A percentile compares a stretch with the other conserved stretches of the same genome.
These are phyloP conservation scores for Choloepus hoffmanni DNA, from an alignment of 2,113 vertebrate species.

Conservation along the genomic window DNA sequence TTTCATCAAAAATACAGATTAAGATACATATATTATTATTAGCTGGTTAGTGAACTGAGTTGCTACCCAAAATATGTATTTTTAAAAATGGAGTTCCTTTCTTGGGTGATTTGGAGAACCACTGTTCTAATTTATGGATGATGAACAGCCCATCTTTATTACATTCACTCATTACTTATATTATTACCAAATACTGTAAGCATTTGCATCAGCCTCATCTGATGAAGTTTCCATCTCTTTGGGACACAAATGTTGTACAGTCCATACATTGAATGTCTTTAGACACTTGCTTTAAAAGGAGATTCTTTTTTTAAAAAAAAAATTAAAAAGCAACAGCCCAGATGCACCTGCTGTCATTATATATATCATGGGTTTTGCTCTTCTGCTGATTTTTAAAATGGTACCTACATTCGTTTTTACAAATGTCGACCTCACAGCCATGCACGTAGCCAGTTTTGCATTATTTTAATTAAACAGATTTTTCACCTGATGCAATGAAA, in stretches of 20 bases:
- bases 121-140: neutral
- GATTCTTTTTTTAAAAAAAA: neutral
- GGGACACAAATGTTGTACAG: neutral
- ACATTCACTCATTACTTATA: neutral
- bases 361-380: neutral
- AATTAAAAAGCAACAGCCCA: neutral
- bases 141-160: neutral
- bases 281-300: neutral
- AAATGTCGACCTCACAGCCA: neutral
- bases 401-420: neutral
- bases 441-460: neutral
- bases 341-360: neutral
- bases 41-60: neutral
- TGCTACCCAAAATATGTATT: neutral
- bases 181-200: no score
- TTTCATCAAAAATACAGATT: slow-evolving; percentile 67
- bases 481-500: slow-evolving; percentile 20
- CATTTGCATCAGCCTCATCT: neutral
- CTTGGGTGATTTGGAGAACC: neutral
- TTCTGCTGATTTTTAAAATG: slow-evolving; percentile 38
- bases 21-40: slow-evolving; percentile 43
- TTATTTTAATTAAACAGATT: slow-evolving; percentile 50
- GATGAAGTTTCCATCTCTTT: neutral
- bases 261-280: neutral
- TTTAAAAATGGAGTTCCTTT: neutral